phyloP scores from a whole-genome alignment of 2,888 invertebrate genomes.

The Drosophila austrosaltans region DNA sequence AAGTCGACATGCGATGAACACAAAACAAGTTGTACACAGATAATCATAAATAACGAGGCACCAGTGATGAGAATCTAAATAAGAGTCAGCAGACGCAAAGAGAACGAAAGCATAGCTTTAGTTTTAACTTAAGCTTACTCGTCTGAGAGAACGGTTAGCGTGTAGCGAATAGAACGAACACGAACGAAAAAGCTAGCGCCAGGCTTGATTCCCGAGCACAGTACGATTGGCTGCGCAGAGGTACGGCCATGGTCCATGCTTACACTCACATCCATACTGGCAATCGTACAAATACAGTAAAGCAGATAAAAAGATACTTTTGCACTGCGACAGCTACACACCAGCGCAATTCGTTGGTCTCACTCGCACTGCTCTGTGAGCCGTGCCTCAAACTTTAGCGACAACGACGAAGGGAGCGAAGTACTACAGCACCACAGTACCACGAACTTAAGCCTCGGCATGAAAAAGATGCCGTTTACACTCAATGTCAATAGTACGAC shows the following conservation, averaged over 20 bases:
- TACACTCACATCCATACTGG: slow-evolving; percentile 35
- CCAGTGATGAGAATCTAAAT: slow-evolving; percentile 43
- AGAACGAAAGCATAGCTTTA: slow-evolving; percentile 30
- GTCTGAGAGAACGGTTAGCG: slow-evolving; percentile 11
- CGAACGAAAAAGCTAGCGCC: slow-evolving; percentile 59
- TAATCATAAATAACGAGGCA: slow-evolving; percentile 80
- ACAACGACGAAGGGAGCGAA: slow-evolving; percentile 21
- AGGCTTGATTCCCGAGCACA: slow-evolving; percentile 49
- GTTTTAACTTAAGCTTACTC: neutral
- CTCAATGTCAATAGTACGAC: slow-evolving; percentile 44
- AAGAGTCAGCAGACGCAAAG: slow-evolving; percentile 20
- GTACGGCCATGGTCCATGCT: slow-evolving; percentile 36
- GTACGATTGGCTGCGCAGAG: slow-evolving; percentile 51
- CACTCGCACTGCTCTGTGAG: slow-evolving; percentile 27
- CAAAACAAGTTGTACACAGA: slow-evolving; percentile 80
- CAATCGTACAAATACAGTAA: slow-evolving; percentile 71
- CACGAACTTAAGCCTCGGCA: slow-evolving; percentile 12
- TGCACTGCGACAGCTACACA: slow-evolving; percentile 53
- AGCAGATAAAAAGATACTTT: slow-evolving; percentile 76
- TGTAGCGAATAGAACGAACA: slow-evolving; percentile 62
- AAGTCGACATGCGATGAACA: slow-evolving; percentile 77
- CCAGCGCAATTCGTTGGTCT: slow-evolving; percentile 35
- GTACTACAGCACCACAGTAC: neutral
- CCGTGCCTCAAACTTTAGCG: slow-evolving; percentile 5
- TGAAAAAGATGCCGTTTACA: slow-evolving; percentile 24